phyloP scores from a whole-genome alignment of 2,888 invertebrate genomes.

The Eulithis testata region DNA sequence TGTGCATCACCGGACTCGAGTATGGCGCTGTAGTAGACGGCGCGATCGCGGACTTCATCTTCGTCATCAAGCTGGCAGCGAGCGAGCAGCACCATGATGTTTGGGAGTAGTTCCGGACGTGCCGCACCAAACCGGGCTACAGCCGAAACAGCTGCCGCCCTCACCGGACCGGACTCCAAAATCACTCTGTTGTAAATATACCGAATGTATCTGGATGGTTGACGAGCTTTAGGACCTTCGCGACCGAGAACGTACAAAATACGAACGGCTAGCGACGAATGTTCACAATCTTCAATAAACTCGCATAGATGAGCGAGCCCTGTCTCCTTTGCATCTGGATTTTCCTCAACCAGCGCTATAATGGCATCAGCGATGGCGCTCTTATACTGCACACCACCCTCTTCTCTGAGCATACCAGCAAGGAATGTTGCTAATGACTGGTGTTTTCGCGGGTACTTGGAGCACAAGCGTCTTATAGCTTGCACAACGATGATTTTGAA shows the following conservation, averaged over 20 bases:
- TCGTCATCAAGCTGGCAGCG: constrained; percentile 98
- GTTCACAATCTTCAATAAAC: constrained; percentile 99
- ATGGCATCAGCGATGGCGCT: constrained; percentile 99
- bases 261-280: constrained; percentile 97
- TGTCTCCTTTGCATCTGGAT: constrained; percentile 98
- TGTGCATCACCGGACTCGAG: constrained; percentile 88
- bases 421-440: constrained; percentile 97
- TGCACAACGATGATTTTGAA: constrained; percentile 99
- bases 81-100: constrained; percentile 91
- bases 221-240: constrained; percentile 98
- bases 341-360: constrained; percentile 98
- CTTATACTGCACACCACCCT: constrained; percentile 98
- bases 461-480: constrained; percentile 93
- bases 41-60: constrained; percentile 99
- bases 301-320: constrained; percentile 98
- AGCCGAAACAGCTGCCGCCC: constrained; percentile 98
- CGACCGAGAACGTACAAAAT: constrained; percentile 98
- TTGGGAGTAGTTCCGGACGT: constrained; percentile 87
- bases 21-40: constrained; percentile 97
- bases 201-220: constrained; percentile 94
- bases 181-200: constrained; percentile 97
- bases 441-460: constrained; percentile 99
- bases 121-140: constrained; percentile 99
- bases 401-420: constrained; percentile 98
- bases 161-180: constrained; percentile 96